Evolutionary conservation across 2,888 invertebrate genomes (phyloP), one percentile per base, ranked within the genome.

Genomic region (Adineta ricciae): DNA sequence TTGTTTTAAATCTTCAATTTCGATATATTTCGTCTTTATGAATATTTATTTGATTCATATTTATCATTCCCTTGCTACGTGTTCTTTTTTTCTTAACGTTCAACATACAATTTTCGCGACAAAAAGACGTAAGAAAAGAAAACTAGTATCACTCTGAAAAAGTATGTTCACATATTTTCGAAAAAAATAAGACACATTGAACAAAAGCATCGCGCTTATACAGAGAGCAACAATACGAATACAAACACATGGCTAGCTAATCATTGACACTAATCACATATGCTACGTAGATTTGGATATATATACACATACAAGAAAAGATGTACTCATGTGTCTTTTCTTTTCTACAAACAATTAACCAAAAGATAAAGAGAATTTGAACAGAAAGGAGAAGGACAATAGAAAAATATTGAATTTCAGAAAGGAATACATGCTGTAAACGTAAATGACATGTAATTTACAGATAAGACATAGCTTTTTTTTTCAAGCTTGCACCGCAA

Each of bases 161-260:
- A 64, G 64, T 64, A 64, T 64, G 32, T 19, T 32, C 16, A 64
- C 32, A 32, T 36, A 64, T 64, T 3, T 32, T 32, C 64, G 19
- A 64, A 64, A 64, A 64, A 19, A 64, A 64, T 27, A 64, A n/a
- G 4, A 64, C 32, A 64, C 64, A 64, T 64, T 32, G 64, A 64
- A 64, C 32, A 64, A 64, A 14, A 64, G 64, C 64, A 64, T 64
- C 64, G 32, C 64, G 64, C 32, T 36, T 8, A 64, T 64, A 64
- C 64, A 64, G 64, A 64, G 64, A 64, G 64, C 64, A 64, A 64
- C 16, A 64, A 16, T 64, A 64, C 32, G 64, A 64, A 64, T 64
- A 64, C 64, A 64, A 64, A 64, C 32, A 64, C 64, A 64, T 64
- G 64, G 64, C 64, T 64, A 64, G 5, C 64, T 64, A 64, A 64